Evolutionary conservation across 2,888 invertebrate species (phyloP).

Genomic region (Eumacrocentrus americanus): DNA sequence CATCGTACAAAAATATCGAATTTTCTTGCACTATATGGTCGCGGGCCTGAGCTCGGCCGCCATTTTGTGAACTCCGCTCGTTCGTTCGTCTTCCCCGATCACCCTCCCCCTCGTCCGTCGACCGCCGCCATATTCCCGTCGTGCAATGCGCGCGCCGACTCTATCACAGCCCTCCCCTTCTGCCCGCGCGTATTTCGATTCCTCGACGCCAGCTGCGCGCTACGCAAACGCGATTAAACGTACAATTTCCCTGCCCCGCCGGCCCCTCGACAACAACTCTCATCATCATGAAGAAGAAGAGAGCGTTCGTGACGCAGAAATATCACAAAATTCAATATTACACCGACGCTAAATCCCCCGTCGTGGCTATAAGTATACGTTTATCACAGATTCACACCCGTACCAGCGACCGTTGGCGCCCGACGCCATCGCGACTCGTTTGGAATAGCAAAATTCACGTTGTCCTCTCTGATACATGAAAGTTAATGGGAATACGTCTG

Average conservation of each 20-base stretch:
- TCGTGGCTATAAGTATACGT: too few species aligned
- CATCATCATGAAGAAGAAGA: neutral
- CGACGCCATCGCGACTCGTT: constrained; percentile 2
- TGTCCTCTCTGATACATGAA: constrained; percentile 17
- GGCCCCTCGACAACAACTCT: constrained; percentile 6
- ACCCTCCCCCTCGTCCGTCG: constrained; percentile 41
- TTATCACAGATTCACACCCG: neutral
- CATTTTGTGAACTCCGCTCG: constrained; percentile 59
- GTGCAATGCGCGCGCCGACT: constrained; percentile 49
- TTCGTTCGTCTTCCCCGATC: constrained; percentile 42
- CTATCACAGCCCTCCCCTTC: constrained; percentile 7
- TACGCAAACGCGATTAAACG: constrained; percentile 31
- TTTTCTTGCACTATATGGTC: constrained; percentile 58
- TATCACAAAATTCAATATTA: neutral
- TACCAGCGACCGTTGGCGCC: neutral
- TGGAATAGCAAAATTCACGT: constrained; percentile 33
- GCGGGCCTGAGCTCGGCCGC: constrained; percentile 54
- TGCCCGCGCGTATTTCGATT: constrained; percentile 5
- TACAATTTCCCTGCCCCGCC: constrained; percentile 19
- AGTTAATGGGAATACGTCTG: constrained; percentile 23
- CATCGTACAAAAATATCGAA: constrained; percentile 54
- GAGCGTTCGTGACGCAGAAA: neutral
- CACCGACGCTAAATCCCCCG: neutral
- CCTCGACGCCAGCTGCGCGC: neutral
- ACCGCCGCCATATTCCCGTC: constrained; percentile 44